These are phyloP conservation scores for Halocynthia roretzi DNA, from an alignment of 23 tunicate genomes.

Conservation along the genomic window DNA sequence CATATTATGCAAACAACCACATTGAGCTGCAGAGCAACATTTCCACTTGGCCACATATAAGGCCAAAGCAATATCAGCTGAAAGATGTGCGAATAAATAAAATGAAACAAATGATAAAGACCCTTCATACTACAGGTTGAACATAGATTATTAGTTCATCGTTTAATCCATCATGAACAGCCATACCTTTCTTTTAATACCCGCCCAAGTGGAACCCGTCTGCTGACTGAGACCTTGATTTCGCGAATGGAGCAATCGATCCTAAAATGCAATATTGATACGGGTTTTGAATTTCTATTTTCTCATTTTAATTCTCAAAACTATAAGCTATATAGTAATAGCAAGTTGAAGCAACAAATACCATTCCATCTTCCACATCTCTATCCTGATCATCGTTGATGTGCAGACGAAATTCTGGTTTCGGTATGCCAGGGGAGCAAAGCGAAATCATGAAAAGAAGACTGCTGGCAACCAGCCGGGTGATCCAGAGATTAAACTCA, in stretches of 20 bases:
- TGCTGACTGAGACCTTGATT: conserved; percentile 3
- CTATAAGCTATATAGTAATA: no score
- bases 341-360: not conserved
- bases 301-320: not conserved
- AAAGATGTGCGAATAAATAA: not conserved
- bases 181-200: conserved; percentile 44
- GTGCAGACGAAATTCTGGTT: conserved; percentile 39
- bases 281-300: not conserved
- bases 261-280: not conserved
- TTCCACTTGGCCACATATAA: conserved; percentile 81
- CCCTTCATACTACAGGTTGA: no score
- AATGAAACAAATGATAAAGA: no score
- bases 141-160: no score
- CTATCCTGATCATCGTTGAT: conserved; percentile 61
- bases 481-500: conserved; percentile 58
- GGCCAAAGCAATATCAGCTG: conserved; percentile 64
- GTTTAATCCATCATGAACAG: not conserved
- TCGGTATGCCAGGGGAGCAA: conserved; percentile 77
- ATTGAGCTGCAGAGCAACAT: conserved; percentile 46
- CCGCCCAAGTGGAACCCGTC: conserved; percentile 61
- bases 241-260: not conserved
- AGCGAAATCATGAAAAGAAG: conserved; percentile 49
- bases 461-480: conserved; percentile 29
- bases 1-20: conserved; percentile 59
- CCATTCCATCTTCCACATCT: conserved; percentile 59